Percentiles rank a stretch among this genome's conserved stretches.
These are phyloP conservation scores for Brachycybe producta DNA, from an alignment of 2,888 invertebrate species.

Conservation along the genomic window DNA sequence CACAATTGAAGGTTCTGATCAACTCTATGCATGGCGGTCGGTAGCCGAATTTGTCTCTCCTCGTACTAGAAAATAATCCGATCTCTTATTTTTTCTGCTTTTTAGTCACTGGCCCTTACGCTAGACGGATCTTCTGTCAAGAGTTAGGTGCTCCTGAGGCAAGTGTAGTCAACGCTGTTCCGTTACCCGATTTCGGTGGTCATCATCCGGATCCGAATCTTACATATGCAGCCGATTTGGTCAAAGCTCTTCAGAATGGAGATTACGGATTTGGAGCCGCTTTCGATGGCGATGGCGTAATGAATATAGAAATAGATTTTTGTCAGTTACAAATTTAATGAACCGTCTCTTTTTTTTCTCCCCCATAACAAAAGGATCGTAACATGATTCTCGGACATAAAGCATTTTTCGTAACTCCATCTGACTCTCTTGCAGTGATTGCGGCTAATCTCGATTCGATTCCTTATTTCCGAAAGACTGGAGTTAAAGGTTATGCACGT, in stretches of 20 bases:
- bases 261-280: slow-evolving; percentile 77
- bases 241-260: slow-evolving; percentile 49
- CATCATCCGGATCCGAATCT: slow-evolving; percentile 93
- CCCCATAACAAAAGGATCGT: slow-evolving; percentile 68
- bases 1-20: slow-evolving; percentile 70
- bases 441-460: slow-evolving; percentile 80
- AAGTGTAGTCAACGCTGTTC: slow-evolving; percentile 60
- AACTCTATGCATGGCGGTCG: slow-evolving; percentile 86
- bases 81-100: slow-evolving; percentile 10
- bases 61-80: neutral
- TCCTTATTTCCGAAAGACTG: slow-evolving; percentile 79
- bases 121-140: slow-evolving; percentile 69
- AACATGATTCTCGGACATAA: slow-evolving; percentile 94
- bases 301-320: too few relatives aligned
- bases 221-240: slow-evolving; percentile 70
- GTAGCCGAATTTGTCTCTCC: neutral
- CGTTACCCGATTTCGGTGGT: slow-evolving; percentile 90
- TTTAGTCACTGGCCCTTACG: slow-evolving; percentile 91
- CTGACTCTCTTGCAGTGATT: slow-evolving; percentile 87
- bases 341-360: neutral
- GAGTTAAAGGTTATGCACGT: slow-evolving; percentile 83
- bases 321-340: neutral
- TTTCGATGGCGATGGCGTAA: slow-evolving; percentile 92
- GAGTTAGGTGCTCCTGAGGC: slow-evolving; percentile 62
- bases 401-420: slow-evolving; percentile 96